Base-by-base conservation (phyloP, 2,888 invertebrate genomes). In the Hirtodrosophila alboralis region DNA sequence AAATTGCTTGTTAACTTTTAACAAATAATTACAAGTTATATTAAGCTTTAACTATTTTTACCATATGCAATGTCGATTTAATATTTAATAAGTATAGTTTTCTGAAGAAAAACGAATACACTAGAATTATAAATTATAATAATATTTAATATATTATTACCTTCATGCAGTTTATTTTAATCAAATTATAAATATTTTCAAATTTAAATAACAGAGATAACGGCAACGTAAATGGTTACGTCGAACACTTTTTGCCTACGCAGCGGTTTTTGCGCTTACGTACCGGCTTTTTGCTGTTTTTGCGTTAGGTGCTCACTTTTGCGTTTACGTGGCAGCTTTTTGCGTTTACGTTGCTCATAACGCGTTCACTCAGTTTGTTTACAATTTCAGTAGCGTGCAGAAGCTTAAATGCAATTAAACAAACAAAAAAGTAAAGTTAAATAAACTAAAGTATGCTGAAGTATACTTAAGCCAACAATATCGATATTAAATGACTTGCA, bases 351-450 rank as follows among this genome's bases (percentile, higher is more conserved):
- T n/a, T 69, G 38, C 38, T 28, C 9, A 10, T 18, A 28, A 36
- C 16, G 54, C 45, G 63, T 18, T 41, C n/a, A 3, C 4, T 31
- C 31, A 56, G 64, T 65, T 69, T 69, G 69, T 69, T 69, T 70
- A 69, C 70, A 72, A 56, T 59, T 36, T 45, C 49, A 26, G 26
- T 54, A 33, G 44, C 54, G 54, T 51, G 62, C 67, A 30, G 45
- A 41, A 21, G 23, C 7, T 23, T 33, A 14, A 56, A 49, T 23
- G 10, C 4, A 43, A 40, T n/a, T 36, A 8, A 51, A 38, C 33
- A 31, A 49, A 30, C 23, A 61, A 30, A 26, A 6, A 13, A 33
- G 5, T 16, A 43, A 31, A 28, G 37, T 28, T 12, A 26, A 21
- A 5, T 6, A 36, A 34, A 8, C 7, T 8, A 6, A 48, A 3